Conservation (phyloP, 2,113 vertebrate genomes). For the Morone saxatilis region DNA sequence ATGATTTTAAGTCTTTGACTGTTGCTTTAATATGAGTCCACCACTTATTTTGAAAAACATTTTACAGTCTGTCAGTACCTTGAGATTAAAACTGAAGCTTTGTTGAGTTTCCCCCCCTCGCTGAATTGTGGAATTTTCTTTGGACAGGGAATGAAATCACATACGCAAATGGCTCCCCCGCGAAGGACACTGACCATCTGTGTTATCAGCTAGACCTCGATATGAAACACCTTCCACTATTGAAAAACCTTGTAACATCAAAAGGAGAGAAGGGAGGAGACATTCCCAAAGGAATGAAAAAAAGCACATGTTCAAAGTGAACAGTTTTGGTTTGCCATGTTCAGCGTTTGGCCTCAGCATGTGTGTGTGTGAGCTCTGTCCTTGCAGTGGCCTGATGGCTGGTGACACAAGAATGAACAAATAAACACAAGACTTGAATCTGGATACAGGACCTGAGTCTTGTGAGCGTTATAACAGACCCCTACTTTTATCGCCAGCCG, state of each 20-base stretch:
- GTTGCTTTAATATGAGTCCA: constrained; percentile 54
- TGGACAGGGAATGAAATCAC: constrained; percentile 55
- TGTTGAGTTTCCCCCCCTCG: constrained; percentile 30
- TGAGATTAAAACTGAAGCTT: constrained; percentile 66
- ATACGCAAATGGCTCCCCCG: constrained; percentile 35
- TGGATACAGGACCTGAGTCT: constrained; percentile 28
- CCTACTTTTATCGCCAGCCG: constrained; percentile 6
- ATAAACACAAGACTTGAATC: background rate
- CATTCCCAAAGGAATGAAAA: constrained; percentile 53
- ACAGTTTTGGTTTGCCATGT: constrained; percentile 49
- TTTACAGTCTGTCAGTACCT: constrained; percentile 69
- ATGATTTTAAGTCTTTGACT: constrained; percentile 53
- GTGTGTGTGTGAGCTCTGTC: background rate
- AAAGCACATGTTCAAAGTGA: constrained; percentile 59
- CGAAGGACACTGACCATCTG: constrained; percentile 75
- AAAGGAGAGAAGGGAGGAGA: constrained; percentile 58
- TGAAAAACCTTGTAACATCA: constrained; percentile 69
- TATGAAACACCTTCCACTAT: constrained; percentile 84
- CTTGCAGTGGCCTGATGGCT: constrained; percentile 2
- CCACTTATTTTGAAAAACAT: constrained; percentile 55
- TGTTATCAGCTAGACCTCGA: constrained; percentile 77
- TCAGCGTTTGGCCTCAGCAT: constrained; percentile 18
- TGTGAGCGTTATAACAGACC: background rate
- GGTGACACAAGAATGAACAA: constrained; percentile 37
- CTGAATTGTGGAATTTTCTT: constrained; percentile 60